phyloP scores from a whole-genome alignment of 2,888 invertebrate species.

The Artemia sinica region DNA sequence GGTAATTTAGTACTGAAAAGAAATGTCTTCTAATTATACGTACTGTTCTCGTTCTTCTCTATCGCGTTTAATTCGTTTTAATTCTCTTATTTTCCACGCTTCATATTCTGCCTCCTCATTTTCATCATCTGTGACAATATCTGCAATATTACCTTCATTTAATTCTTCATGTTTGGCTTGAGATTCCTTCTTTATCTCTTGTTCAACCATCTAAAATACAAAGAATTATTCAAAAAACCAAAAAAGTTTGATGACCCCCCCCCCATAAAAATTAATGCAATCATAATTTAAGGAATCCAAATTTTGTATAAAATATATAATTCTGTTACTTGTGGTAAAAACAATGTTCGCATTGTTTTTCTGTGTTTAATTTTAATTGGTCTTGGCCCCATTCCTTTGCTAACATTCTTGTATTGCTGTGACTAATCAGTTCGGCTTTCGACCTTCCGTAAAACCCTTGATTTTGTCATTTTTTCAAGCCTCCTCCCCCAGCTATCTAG shows the following conservation, averaged over 20 bases:
- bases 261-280: background rate
- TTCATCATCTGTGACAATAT: conserved; percentile 66
- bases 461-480: no score
- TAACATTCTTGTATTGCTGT: no score
- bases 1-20: no score
- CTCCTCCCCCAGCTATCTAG: no score
- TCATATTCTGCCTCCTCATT: conserved; percentile 87
- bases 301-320: background rate
- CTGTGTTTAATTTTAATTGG: no score
- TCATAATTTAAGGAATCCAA: background rate
- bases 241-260: no score
- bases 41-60: conserved; percentile 84
- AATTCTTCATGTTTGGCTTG: conserved; percentile 43
- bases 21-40: conserved; percentile 31
- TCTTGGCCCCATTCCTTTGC: no score
- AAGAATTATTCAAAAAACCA: conserved; percentile 16
- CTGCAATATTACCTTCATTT: conserved; percentile 24
- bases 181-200: conserved; percentile 65
- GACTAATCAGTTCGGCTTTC: no score
- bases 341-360: no score
- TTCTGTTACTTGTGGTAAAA: background rate
- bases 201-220: conserved; percentile 53
- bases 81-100: conserved; percentile 89
- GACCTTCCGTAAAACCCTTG: no score
- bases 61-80: conserved; percentile 88